Conservation (phyloP, 92 coral and sea anemone species). For the Epizoanthus stellaris region DNA sequence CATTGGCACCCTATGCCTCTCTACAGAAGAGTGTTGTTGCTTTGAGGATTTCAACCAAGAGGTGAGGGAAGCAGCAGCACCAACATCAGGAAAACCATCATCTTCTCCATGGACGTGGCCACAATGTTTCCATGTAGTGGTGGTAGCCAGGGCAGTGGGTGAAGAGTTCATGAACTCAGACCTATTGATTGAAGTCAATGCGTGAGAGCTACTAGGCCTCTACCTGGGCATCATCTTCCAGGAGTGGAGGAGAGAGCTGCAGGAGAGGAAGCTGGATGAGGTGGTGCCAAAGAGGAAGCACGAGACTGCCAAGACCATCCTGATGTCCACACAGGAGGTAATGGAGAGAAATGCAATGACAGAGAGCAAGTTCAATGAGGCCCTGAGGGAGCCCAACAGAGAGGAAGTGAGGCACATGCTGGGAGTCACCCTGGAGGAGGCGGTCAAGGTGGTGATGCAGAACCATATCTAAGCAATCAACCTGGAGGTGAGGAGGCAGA, state of each 20-base stretch:
- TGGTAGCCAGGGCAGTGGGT: background rate
- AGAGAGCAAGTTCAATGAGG: background rate
- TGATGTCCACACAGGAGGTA: background rate
- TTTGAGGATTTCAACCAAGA: background rate
- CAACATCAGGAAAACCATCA: background rate
- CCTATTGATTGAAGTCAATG: background rate
- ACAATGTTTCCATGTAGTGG: background rate
- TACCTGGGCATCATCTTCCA: background rate
- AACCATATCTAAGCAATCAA: conserved; percentile 9
- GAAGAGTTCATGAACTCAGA: background rate
- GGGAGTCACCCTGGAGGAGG: background rate
- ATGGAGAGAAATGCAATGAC: background rate
- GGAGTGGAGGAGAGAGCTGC: background rate
- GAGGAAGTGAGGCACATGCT: background rate
- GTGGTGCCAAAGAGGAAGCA: conserved; percentile 11
- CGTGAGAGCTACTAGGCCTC: background rate
- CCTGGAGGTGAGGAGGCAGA: conserved; percentile 1
- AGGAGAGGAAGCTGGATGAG: background rate
- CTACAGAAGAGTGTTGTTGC: no score
- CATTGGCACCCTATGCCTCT: background rate
- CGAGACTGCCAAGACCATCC: conserved; percentile 2
- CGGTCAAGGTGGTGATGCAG: background rate
- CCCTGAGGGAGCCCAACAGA: background rate
- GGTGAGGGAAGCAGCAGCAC: background rate
- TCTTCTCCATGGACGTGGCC: conserved; percentile 2